Evolutionary conservation across 2,113 vertebrate species (phyloP).

Genomic region (Alces alces): DNA sequence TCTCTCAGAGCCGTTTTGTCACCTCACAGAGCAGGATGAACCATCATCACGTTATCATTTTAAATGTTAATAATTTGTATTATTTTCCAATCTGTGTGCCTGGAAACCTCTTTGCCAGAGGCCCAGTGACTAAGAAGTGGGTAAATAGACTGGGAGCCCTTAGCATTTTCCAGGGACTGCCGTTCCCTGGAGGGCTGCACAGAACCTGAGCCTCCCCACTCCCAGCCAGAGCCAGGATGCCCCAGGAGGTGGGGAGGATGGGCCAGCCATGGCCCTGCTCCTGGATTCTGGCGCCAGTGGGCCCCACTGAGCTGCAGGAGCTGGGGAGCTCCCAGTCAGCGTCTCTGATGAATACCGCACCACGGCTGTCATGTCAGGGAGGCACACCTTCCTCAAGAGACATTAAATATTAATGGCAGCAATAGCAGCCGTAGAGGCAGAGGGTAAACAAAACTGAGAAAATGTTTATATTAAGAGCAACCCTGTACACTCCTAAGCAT

Average conservation of each 20-base stretch:
- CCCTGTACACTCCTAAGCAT: background rate
- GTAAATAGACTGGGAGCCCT: background rate
- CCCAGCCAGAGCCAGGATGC: background rate
- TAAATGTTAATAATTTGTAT: slow-evolving; percentile 43
- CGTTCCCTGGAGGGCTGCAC: background rate
- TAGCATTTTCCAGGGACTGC: background rate
- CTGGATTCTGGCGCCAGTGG: fast-evolving
- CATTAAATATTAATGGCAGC: slow-evolving; percentile 79
- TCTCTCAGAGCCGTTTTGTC: background rate
- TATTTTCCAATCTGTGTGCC: slow-evolving; percentile 42
- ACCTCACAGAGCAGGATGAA: background rate
- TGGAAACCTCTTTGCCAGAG: background rate
- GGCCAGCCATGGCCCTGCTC: background rate
- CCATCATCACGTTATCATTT: background rate
- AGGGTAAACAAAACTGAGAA: slow-evolving; percentile 74
- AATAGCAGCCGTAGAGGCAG: slow-evolving; percentile 69
- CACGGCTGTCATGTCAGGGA: slow-evolving; percentile 49
- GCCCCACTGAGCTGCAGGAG: background rate
- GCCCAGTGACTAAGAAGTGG: background rate
- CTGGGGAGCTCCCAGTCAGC: background rate
- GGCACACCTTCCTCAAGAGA: slow-evolving; percentile 65
- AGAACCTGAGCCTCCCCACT: background rate
- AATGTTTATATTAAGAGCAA: slow-evolving; percentile 67
- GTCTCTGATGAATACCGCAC: slow-evolving; percentile 59
- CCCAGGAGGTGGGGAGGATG: background rate